Percentiles rank a stretch among this genome's conserved stretches.
Evolutionary conservation across 2,888 invertebrate species (phyloP).

Genomic region (Lordiphosa fenestrarum): DNA sequence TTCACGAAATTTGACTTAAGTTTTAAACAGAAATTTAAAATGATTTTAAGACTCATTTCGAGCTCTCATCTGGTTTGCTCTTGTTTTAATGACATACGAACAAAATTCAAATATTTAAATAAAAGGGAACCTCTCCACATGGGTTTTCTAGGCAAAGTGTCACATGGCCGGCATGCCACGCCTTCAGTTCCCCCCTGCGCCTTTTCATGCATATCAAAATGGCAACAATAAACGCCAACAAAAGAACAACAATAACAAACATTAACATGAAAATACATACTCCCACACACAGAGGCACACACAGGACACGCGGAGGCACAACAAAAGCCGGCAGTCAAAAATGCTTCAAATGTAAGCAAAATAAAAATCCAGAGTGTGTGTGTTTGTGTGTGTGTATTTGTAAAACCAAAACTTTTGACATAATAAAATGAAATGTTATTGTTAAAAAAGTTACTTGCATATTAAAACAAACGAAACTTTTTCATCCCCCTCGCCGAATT

Average conservation of each 20-base stretch:
- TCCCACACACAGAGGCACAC: conserved; percentile 31
- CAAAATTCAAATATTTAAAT: no score
- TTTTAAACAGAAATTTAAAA: no score
- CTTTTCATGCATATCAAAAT: conserved; percentile 71
- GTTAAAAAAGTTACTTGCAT: conserved; percentile 74
- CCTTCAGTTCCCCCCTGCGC: conserved; percentile 28
- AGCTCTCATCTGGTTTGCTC: no score
- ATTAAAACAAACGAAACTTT: conserved; percentile 72
- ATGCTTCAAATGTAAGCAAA: conserved; percentile 72
- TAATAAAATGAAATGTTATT: conserved; percentile 75
- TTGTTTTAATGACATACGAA: no score
- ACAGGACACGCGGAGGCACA: conserved; percentile 29
- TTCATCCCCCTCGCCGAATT: conserved; percentile 13
- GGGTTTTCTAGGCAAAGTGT: conserved; percentile 34
- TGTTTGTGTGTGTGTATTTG: conserved; percentile 40
- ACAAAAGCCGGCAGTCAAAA: conserved; percentile 62
- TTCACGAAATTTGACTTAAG: no score
- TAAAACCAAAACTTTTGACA: conserved; percentile 65
- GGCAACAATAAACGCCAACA: conserved; percentile 72
- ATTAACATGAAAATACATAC: conserved; percentile 70
- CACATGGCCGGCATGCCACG: conserved; percentile 31
- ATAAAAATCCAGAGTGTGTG: conserved; percentile 48
- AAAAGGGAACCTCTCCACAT: conserved; percentile 3
- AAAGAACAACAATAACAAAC: conserved; percentile 74
- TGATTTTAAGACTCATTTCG: no score